phyloP scores from a whole-genome alignment of 2,113 vertebrate species.

The Macrotus californicus region DNA sequence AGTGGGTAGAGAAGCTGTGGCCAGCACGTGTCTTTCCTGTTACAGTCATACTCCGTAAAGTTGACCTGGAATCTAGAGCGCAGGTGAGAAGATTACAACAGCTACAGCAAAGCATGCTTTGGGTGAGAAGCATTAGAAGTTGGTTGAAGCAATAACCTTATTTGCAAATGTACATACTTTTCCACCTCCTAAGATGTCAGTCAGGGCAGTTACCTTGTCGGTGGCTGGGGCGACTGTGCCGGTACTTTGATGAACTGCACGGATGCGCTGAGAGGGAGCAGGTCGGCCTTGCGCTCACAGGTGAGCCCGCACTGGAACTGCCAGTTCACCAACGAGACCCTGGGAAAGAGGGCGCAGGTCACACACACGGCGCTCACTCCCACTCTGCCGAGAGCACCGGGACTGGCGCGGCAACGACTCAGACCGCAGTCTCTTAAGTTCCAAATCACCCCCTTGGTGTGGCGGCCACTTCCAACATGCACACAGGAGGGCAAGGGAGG shows the following conservation, averaged over 20 bases:
- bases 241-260: slow-evolving; percentile 89
- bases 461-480: background rate
- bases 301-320: slow-evolving; percentile 83
- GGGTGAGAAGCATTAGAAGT: background rate
- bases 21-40: slow-evolving; percentile 93
- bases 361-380: accelerated
- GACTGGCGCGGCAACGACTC: accelerated
- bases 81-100: background rate
- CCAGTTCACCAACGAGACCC: slow-evolving; percentile 84
- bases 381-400: background rate
- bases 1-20: slow-evolving; percentile 90
- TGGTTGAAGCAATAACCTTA: background rate
- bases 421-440: background rate
- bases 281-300: slow-evolving; percentile 76
- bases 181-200: background rate
- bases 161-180: background rate
- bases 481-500: background rate
- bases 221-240: slow-evolving; percentile 74
- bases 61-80: slow-evolving; percentile 89
- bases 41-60: slow-evolving; percentile 94
- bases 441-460: too few species aligned
- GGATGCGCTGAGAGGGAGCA: slow-evolving; percentile 85
- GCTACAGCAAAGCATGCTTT: background rate
- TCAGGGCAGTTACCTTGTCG: slow-evolving; percentile 82
- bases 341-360: slow-evolving; percentile 54